A percentile compares a stretch with the other conserved stretches of the same genome.
Conservation (phyloP, 2,888 invertebrate genomes). For the Isotomurus palustris region DNA sequence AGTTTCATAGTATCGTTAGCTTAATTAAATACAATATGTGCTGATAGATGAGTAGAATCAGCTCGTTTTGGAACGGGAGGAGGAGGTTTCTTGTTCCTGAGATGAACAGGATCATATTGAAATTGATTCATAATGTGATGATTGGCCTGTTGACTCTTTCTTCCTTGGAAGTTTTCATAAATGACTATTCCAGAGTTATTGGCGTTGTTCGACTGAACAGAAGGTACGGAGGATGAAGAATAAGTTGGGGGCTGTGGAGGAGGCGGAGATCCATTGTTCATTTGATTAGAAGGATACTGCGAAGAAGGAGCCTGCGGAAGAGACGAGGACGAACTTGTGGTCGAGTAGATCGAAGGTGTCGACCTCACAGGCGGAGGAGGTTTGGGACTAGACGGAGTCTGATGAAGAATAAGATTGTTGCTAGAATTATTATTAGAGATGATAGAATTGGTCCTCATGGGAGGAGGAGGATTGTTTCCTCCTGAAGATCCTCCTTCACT, state of each 20-base stretch:
- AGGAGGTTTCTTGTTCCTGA: constrained; percentile 43
- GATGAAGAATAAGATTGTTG: background rate
- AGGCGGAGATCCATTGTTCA: constrained; percentile 26
- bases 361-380: constrained; percentile 30
- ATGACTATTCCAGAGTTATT: constrained; percentile 34
- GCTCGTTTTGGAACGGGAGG: constrained; percentile 44
- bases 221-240: too few species aligned
- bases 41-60: constrained; percentile 43
- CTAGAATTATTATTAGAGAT: constrained; percentile 2
- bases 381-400: constrained; percentile 19
- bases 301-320: constrained; percentile 11
- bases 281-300: constrained; percentile 18
- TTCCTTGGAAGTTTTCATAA: constrained; percentile 45
- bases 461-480: background rate
- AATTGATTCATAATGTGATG: too few species aligned
- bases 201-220: constrained; percentile 18
- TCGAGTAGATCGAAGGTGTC: constrained; percentile 2
- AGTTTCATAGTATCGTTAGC: too few species aligned
- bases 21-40: constrained; percentile 44
- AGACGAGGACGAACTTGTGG: background rate
- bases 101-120: constrained; percentile 34
- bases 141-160: constrained; percentile 23
- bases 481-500: background rate
- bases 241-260: constrained; percentile 2
- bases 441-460: background rate